phyloP scores from a whole-genome alignment of 2,888 invertebrate species.

The Latrodectus elegans region DNA sequence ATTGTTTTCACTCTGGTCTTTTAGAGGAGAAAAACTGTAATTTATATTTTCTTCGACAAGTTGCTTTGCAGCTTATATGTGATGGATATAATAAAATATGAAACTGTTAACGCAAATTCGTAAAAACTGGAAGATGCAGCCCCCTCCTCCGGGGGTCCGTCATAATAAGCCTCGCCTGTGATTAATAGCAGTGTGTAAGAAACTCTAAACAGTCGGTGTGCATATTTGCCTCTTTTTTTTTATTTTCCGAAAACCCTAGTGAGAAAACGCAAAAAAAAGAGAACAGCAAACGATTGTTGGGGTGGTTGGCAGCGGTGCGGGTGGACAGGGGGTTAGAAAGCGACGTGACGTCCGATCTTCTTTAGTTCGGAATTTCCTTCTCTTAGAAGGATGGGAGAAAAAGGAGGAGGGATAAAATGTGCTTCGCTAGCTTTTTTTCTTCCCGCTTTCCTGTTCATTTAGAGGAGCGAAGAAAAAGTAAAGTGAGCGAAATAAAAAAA shows the following conservation, averaged over 20 bases:
- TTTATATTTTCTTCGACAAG: too few species aligned
- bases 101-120: too few species aligned
- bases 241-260: too few species aligned
- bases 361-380: slow-evolving; percentile 26
- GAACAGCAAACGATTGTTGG: slow-evolving; percentile 23
- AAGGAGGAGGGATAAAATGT: slow-evolving; percentile 19
- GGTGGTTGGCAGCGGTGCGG: not conserved
- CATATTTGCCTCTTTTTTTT: slow-evolving; percentile 29
- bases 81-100: too few species aligned
- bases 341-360: slow-evolving; percentile 56
- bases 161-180: not conserved
- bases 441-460: slow-evolving; percentile 15
- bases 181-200: slow-evolving; percentile 47
- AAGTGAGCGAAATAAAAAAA: not conserved
- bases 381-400: not conserved
- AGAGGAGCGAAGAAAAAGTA: slow-evolving; percentile 1
- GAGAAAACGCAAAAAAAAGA: slow-evolving; percentile 8
- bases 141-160: too few species aligned
- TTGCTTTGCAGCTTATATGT: too few species aligned
- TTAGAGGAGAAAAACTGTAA: too few species aligned
- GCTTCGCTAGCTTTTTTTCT: slow-evolving; percentile 45
- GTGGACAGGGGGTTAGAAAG: not conserved
- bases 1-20: too few species aligned
- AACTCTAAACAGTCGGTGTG: slow-evolving; percentile 11
- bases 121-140: too few species aligned